Conservation (phyloP, 2,797 vertebrate genomes). For the Sparus aurata region DNA sequence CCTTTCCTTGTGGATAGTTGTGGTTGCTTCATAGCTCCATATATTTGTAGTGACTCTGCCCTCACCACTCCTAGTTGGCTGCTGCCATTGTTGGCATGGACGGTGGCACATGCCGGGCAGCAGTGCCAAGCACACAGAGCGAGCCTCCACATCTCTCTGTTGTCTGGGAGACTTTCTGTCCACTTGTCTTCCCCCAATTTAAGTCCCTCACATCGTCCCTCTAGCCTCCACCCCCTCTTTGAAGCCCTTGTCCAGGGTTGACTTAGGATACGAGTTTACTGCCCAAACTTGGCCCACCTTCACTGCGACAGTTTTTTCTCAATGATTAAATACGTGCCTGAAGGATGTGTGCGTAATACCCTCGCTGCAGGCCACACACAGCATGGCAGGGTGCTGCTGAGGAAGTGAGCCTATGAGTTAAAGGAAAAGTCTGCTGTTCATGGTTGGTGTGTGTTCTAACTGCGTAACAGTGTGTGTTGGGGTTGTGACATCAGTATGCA, state of each 20-base stretch:
- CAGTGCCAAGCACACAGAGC: slow-evolving; percentile 50
- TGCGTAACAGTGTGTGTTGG: slow-evolving; percentile 24
- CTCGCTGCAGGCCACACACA: slow-evolving; percentile 58
- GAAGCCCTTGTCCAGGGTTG: slow-evolving; percentile 28
- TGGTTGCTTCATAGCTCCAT: not conserved
- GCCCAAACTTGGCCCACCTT: slow-evolving; percentile 44
- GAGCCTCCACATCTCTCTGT: slow-evolving; percentile 41
- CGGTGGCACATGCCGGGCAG: slow-evolving; percentile 54
- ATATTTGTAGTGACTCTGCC: slow-evolving; percentile 53
- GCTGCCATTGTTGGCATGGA: slow-evolving; percentile 54
- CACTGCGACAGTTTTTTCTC: slow-evolving; percentile 17
- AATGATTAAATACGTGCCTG: slow-evolving; percentile 60
- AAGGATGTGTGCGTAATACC: slow-evolving; percentile 51
- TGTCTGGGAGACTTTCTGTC: slow-evolving; percentile 19
- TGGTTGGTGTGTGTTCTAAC: slow-evolving; percentile 38
- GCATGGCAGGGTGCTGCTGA: slow-evolving; percentile 31
- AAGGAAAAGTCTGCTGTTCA: slow-evolving; percentile 48
- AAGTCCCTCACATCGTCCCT: not conserved
- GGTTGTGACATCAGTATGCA: slow-evolving; percentile 78
- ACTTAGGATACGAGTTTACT: slow-evolving; percentile 31
- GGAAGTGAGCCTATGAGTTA: slow-evolving; percentile 40
- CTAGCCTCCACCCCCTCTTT: not conserved
- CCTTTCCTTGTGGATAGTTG: not conserved
- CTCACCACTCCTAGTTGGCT: slow-evolving; percentile 20
- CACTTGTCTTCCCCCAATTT: slow-evolving; percentile 13